Percentiles rank a stretch among this genome's conserved stretches.
These are phyloP conservation scores for Trichogramma pretiosum DNA, from an alignment of 1,140 invertebrate genomes.

Conservation along the genomic window DNA sequence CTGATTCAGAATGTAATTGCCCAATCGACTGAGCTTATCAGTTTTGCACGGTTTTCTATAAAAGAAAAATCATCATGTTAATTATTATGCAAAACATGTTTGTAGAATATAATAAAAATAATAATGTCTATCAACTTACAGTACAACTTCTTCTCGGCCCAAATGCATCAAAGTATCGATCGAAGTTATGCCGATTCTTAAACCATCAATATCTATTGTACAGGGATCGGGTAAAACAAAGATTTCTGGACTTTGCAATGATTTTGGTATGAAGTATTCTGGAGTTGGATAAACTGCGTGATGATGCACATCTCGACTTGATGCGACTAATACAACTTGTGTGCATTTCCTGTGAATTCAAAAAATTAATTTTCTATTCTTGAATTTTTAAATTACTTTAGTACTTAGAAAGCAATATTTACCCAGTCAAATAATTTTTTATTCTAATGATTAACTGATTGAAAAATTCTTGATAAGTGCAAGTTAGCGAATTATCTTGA, in stretches of 20 bases:
- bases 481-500: constrained; percentile 33
- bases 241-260: constrained; percentile 49
- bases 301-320: constrained; percentile 66
- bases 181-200: constrained; percentile 69
- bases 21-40: constrained; percentile 63
- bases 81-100: constrained; percentile 12
- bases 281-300: constrained; percentile 74
- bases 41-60: constrained; percentile 30
- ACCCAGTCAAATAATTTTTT: constrained; percentile 48
- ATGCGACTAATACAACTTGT: constrained; percentile 66
- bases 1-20: constrained; percentile 67
- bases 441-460: constrained; percentile 58
- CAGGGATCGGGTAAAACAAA: constrained; percentile 70
- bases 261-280: constrained; percentile 45
- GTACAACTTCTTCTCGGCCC: constrained; percentile 64
- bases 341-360: constrained; percentile 50
- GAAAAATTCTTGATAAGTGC: constrained; percentile 65
- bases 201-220: constrained; percentile 64
- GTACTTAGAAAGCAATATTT: constrained; percentile 18
- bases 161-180: constrained; percentile 76
- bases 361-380: constrained; percentile 10
- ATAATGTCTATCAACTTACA: constrained; percentile 48
- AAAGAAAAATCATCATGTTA: constrained; percentile 13
- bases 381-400: neutral
- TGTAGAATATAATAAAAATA: neutral